Evolutionary conservation across 2,888 invertebrate genomes (phyloP), one percentile per base, ranked within the genome.

Genomic region (Caenorhabditis doughertyi): DNA sequence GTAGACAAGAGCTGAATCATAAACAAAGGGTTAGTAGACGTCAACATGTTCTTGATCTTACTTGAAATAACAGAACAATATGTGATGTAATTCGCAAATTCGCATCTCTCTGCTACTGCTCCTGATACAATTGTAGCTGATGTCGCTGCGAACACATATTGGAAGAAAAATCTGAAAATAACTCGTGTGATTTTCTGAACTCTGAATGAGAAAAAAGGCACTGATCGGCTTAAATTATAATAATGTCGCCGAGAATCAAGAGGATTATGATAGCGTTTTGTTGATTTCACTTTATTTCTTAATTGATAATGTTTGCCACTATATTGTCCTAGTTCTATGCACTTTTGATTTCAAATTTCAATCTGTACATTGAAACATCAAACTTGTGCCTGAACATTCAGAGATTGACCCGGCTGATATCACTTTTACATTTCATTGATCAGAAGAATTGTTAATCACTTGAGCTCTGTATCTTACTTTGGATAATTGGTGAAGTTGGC

Each of bases 121-220:
- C 94, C 87, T 8, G 85, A 85, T 8, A 94, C 92, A 62, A 94
- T 93, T 29, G 94, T 94, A 27, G 94, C 93, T 0, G 94, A 93
- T 0, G 94, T 94, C n/a, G 94, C 94, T 0, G 94, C 94, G 85
- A 94, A 94, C 18, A 93, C 93, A 87, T 93, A 93, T 90, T 94
- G 94, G 91, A 94, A 94, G 91, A 94, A 94, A 81, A 90, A 86
- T 23, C 86, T 85, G 53, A 13, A 62, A 44, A 13, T 29, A 49
- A 42, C 16, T 13, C 18, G 2, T 47, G 3, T 18, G 11, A 3
- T 47, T 18, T 47, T 47, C n/a, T n/a, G n/a, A n/a, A 9, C 13
- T 11, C 9, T 27, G 23, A n/a, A n/a, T n/a, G n/a, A n/a, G n/a
- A n/a, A n/a, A n/a, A 70, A 55, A 56, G 21, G 42, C 42, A 16